phyloP scores from a whole-genome alignment of 2,113 vertebrate species.

The Bostrychus sinensis region DNA sequence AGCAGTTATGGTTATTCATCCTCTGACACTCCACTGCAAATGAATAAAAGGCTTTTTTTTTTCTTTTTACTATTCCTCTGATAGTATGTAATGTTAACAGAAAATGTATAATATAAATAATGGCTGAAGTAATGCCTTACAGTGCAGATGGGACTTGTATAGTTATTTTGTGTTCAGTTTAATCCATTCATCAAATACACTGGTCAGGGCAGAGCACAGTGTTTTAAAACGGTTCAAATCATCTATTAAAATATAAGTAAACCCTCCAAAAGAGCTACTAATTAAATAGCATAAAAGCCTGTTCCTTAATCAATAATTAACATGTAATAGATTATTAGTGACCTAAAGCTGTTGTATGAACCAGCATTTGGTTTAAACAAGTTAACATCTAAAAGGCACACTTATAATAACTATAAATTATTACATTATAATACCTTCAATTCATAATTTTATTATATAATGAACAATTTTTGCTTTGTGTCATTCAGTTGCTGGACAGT shows the following conservation, averaged over 20 bases:
- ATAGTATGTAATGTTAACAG: not conserved
- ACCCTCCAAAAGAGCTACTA: not conserved
- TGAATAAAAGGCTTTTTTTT: not conserved
- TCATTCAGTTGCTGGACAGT: constrained; percentile 89
- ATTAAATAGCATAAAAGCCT: not conserved
- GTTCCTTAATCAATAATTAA: not conserved
- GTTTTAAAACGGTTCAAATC: not conserved
- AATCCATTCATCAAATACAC: not conserved
- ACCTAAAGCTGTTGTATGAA: not conserved
- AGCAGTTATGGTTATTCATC: constrained; percentile 11
- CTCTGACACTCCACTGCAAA: not conserved
- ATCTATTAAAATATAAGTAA: too few species aligned
- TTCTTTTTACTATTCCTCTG: constrained; percentile 16
- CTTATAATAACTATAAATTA: not conserved
- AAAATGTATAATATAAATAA: constrained; percentile 1
- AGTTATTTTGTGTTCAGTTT: not conserved
- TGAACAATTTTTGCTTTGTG: not conserved
- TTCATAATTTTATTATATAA: not conserved
- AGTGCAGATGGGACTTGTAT: not conserved
- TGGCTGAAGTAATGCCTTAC: not conserved
- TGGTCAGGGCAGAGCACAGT: not conserved
- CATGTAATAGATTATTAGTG: not conserved
- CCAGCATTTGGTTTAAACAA: not conserved
- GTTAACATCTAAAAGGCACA: not conserved
- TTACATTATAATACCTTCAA: not conserved